These are phyloP conservation scores for Podabrus alpinus DNA, from an alignment of 2,888 invertebrate species.

Conservation along the genomic window DNA sequence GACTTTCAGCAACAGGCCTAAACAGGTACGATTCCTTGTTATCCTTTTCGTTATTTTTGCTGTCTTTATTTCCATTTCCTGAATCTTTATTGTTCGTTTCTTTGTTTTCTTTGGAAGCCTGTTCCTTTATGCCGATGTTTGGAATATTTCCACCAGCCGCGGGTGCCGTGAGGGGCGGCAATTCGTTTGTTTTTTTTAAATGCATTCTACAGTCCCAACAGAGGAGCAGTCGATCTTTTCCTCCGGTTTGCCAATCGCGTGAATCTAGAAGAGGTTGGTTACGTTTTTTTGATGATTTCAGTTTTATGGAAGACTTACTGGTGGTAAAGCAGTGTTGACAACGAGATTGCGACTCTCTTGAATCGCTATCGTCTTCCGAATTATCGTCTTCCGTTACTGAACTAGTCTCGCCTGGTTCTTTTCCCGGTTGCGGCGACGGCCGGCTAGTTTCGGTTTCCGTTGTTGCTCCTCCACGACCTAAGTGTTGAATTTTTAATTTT, in stretches of 20 bases:
- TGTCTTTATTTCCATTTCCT: constrained; percentile 13
- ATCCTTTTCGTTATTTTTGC: constrained; percentile 15
- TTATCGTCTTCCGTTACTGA: constrained; percentile 86
- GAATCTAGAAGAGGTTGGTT: constrained; percentile 58
- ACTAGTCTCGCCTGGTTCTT: constrained; percentile 73
- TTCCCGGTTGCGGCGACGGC: constrained; percentile 68
- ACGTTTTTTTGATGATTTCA: neutral
- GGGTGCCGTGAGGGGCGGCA: constrained; percentile 62
- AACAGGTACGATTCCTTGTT: constrained; percentile 35
- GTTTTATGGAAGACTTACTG: constrained; percentile 58
- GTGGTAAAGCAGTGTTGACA: constrained; percentile 78
- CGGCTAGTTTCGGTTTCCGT: constrained; percentile 56
- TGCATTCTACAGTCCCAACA: constrained; percentile 78
- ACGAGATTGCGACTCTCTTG: constrained; percentile 77
- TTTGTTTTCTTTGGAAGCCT: constrained; percentile 25
- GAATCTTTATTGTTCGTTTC: constrained; percentile 22
- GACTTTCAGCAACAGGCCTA: constrained; percentile 59
- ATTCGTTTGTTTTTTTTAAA: constrained; percentile 77
- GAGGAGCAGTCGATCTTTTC: constrained; percentile 69
- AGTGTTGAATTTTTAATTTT: neutral
- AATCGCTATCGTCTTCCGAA: constrained; percentile 95
- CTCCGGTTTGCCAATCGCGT: constrained; percentile 73
- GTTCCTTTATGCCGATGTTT: constrained; percentile 28
- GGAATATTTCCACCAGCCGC: constrained; percentile 41
- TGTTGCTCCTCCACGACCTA: constrained; percentile 45